These are phyloP conservation scores for Protonemura montana DNA, from an alignment of 2,888 invertebrate genomes.

Conservation along the genomic window DNA sequence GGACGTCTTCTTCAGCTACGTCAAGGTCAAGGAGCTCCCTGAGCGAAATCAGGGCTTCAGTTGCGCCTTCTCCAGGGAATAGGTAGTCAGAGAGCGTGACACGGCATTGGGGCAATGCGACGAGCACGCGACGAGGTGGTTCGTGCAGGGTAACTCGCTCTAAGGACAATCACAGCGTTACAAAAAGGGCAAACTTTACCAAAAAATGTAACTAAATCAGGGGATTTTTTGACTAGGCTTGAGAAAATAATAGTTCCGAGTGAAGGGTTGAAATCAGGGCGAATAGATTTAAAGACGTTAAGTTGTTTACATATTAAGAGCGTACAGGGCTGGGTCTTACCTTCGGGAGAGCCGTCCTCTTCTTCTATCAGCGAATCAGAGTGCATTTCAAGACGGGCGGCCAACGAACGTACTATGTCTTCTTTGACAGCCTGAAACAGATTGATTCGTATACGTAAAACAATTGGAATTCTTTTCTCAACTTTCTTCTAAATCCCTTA, in stretches of 20 bases:
- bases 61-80: slow-evolving; percentile 82
- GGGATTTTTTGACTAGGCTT: no score
- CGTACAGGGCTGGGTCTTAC: slow-evolving; percentile 60
- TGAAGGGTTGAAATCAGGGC: no score
- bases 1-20: slow-evolving; percentile 73
- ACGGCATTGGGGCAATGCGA: slow-evolving; percentile 69
- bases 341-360: slow-evolving; percentile 74
- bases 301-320: no score
- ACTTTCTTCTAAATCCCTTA: no score
- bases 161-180: no score
- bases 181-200: no score
- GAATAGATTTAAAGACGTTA: no score
- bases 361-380: slow-evolving; percentile 92
- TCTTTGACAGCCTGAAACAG: slow-evolving; percentile 70
- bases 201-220: no score
- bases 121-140: slow-evolving; percentile 85
- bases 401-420: slow-evolving; percentile 85
- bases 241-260: no score
- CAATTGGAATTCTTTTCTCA: no score
- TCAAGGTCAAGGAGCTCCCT: slow-evolving; percentile 82
- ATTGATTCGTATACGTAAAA: no score
- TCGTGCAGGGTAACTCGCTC: slow-evolving; percentile 85
- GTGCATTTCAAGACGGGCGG: slow-evolving; percentile 87
- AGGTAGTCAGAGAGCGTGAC: slow-evolving; percentile 87
- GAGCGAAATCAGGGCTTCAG: slow-evolving; percentile 81